Evolutionary conservation across 2,888 invertebrate genomes (phyloP), one percentile per base, ranked within the genome.

Genomic region (Monopis laevigella): DNA sequence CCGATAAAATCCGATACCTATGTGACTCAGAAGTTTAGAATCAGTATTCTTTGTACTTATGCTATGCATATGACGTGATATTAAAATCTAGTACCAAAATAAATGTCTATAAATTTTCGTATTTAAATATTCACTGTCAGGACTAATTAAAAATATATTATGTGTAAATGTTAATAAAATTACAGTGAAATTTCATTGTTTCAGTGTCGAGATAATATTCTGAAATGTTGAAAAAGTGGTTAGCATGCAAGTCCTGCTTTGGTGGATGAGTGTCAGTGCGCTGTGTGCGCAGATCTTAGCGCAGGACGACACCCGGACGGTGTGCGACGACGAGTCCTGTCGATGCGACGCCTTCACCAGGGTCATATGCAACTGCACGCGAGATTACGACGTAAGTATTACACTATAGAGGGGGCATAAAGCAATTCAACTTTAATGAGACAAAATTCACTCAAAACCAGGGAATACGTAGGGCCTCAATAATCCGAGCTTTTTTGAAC

Each of bases 301-400:
- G 51, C 71, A 68, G 52, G 50, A 58, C 14, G 44, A 51, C 45
- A 56, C 60, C 41, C 77, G 72, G 36, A 77, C 72, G 40, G 55
- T 78, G 43, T 85, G 85, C 62, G 68, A 82, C 48, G 80, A 83
- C 49, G 69, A 81, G 34, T 75, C 77, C 35, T 86, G 85, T 55
- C 72, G 65, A 44, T 86, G 85, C 61, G 84, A 85, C 58, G 60
- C 77, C 30, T 82, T 83, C 55, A 82, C 82, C 26, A 70, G 82
- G 46, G 73, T 85, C 49, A 80, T 80, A 55, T 86, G 85, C 63
- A 75, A 75, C 54, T 86, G 85, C 64, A 78, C 78, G 43, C 62
- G 58, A 44, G 68, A 72, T 28, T 61, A 65, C 46, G 64, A 75
- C 58, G 85, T 84, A 64, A 44, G 62, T 61, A 36, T 24, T 24